Base-by-base conservation (phyloP, 2,113 vertebrate genomes). In the Prunella himalayana region DNA sequence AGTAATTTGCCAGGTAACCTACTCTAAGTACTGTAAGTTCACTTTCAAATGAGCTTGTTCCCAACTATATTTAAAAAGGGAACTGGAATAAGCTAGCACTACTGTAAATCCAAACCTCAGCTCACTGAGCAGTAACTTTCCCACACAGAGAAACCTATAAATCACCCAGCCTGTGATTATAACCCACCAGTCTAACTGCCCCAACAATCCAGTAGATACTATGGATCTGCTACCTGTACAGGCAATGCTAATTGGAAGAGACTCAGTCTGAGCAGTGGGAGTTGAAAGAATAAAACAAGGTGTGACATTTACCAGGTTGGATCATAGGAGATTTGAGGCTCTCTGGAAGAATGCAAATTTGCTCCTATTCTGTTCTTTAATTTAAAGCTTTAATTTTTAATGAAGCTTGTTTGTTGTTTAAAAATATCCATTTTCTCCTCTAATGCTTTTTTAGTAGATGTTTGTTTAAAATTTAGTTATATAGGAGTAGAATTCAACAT, bases 11-110 rank as follows among this genome's bases (percentile, higher is more conserved):
- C 53, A 70, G 53, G 53, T 76, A 76, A 65, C 30, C 37, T 90
- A 47, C 10, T 53, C 42, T 61, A 45, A 61, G 24, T 37, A 60
- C 28, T 65, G 5, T 17, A 87, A 68, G 33, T 61, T 92, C 76
- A 80, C 64, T 93, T 94, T 90, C 47, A 88, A 63, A 90, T 73
- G 66, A 93, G 54, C 30, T 85, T 88, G 16, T 88, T 92, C 45
- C 45, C 71, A 83, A 33, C 59, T 50, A 3, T 50, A 61, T 72
- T 92, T 80, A 92, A 89, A 92, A 90, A 39, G 0, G 0, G 49
- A 82, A 87, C 51, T 25, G 19, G 59, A 73, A 85, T 82, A 80
- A 77, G 11, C 11, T 45, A 81, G 33, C 37, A 56, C 27, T n/a
- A 70, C 33, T 59, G 35, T 81, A 88, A 95, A 94, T 77, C 70